These are phyloP conservation scores for Poeciliopsis turneri DNA, from an alignment of 2,797 vertebrate genomes.

Conservation along the genomic window DNA sequence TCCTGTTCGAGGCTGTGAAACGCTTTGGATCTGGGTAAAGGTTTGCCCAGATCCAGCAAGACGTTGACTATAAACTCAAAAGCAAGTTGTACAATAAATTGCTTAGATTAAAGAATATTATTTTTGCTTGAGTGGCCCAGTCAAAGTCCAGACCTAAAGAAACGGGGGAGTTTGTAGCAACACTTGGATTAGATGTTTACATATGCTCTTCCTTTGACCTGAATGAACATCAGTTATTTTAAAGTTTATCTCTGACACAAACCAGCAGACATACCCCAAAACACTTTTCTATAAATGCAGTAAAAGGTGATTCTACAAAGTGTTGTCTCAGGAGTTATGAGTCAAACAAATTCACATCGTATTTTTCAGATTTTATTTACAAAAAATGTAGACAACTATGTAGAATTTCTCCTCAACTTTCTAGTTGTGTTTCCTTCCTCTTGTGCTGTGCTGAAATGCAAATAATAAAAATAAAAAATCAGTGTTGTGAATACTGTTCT, in stretches of 20 bases:
- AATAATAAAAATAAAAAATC: not conserved
- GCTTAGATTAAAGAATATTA: not conserved
- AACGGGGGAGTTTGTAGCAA: not conserved
- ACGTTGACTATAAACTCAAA: not conserved
- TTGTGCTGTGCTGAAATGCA: not conserved
- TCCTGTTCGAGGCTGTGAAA: not conserved
- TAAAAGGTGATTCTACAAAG: not conserved
- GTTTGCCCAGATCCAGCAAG: not conserved
- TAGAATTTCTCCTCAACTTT: not conserved
- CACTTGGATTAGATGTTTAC: not conserved
- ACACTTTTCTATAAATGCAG: not conserved
- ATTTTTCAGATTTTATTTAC: slow-evolving; percentile 1
- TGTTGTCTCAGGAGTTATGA: not conserved
- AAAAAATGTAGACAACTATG: not conserved
- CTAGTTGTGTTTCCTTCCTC: not conserved
- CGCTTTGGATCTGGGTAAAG: not conserved
- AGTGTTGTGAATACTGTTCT: not conserved
- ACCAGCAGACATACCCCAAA: not conserved
- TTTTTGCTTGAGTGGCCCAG: not conserved
- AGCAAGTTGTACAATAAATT: not conserved
- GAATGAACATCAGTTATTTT: not conserved
- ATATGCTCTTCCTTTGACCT: not conserved
- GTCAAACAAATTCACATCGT: not conserved
- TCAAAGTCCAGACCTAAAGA: not conserved
- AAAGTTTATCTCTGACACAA: not conserved